phyloP scores from a whole-genome alignment of 2,888 invertebrate species.

The Tenodera sinensis region DNA sequence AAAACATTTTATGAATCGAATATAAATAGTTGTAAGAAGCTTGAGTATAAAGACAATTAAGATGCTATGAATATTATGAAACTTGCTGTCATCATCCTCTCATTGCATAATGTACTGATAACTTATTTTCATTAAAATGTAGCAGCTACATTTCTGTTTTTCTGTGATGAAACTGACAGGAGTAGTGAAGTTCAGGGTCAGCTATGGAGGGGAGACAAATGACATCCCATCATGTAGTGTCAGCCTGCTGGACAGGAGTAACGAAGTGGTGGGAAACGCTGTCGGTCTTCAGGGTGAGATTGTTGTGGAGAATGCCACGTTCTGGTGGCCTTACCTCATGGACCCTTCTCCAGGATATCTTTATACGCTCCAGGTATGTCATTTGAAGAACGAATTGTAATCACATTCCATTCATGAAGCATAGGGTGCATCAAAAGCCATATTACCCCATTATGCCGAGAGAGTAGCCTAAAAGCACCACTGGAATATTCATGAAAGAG shows the following conservation, averaged over 20 bases:
- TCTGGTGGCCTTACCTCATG: conserved; percentile 96
- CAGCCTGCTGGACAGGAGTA: conserved; percentile 50
- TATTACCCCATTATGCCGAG: too few relatives aligned
- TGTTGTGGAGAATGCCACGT: conserved; percentile 64
- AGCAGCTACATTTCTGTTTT: neutral
- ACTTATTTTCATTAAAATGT: too few relatives aligned
- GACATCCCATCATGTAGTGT: conserved; percentile 16
- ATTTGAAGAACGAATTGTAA: neutral
- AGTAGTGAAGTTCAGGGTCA: conserved; percentile 56
- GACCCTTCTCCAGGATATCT: conserved; percentile 72
- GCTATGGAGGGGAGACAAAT: conserved; percentile 44
- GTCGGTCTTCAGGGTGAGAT: conserved; percentile 57
- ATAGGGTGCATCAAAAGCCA: neutral
- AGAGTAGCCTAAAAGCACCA: too few relatives aligned
- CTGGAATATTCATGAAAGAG: too few relatives aligned
- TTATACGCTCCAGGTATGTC: conserved; percentile 73
- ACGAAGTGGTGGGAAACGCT: conserved; percentile 53
- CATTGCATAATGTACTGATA: too few relatives aligned
- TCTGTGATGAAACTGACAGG: conserved; percentile 42
- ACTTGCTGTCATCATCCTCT: too few relatives aligned
- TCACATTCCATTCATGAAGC: neutral
- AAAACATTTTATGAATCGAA: too few relatives aligned
- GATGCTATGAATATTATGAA: too few relatives aligned
- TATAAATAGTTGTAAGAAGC: too few relatives aligned
- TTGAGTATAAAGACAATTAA: too few relatives aligned